A percentile compares a stretch with the other conserved stretches of the same genome.
phyloP scores from a whole-genome alignment of 1,140 invertebrate genomes.

The Cephus cinctus region DNA sequence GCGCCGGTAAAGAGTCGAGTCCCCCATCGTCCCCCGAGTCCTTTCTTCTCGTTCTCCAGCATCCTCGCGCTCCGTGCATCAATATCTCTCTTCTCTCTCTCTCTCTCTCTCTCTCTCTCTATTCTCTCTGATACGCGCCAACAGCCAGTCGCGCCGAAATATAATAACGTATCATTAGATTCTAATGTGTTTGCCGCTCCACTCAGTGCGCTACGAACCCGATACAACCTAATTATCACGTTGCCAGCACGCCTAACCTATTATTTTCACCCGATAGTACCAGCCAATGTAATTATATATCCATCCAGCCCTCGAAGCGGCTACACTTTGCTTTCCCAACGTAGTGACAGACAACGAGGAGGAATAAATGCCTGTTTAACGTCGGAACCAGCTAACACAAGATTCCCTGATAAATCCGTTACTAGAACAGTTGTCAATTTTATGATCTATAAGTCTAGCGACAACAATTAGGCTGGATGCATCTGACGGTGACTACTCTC shows the following conservation, averaged over 20 bases:
- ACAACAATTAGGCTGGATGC: too few species aligned
- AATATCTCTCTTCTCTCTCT: too few species aligned
- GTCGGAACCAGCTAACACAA: background rate
- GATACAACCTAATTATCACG: constrained; percentile 50
- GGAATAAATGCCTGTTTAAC: constrained; percentile 17
- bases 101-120: too few species aligned
- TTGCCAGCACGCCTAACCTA: constrained; percentile 35
- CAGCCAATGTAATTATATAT: constrained; percentile 51
- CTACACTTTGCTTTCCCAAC: too few species aligned
- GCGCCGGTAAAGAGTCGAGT: too few species aligned
- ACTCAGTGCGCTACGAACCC: constrained; percentile 30
- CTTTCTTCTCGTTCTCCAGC: background rate
- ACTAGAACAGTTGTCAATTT: too few species aligned
- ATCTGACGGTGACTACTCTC: too few species aligned
- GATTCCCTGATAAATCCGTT: background rate
- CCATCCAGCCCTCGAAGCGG: constrained; percentile 49
- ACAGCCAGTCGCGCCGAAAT: constrained; percentile 26
- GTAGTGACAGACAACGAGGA: too few species aligned
- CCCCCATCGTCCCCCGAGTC: too few species aligned
- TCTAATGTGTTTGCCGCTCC: constrained; percentile 40
- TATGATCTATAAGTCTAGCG: too few species aligned
- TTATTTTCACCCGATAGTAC: constrained; percentile 51
- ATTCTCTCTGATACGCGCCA: background rate
- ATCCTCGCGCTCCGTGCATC: too few species aligned
- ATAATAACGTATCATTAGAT: constrained; percentile 48